Conservation (phyloP, 2,113 vertebrate species). For the Neogobius melanostomus region DNA sequence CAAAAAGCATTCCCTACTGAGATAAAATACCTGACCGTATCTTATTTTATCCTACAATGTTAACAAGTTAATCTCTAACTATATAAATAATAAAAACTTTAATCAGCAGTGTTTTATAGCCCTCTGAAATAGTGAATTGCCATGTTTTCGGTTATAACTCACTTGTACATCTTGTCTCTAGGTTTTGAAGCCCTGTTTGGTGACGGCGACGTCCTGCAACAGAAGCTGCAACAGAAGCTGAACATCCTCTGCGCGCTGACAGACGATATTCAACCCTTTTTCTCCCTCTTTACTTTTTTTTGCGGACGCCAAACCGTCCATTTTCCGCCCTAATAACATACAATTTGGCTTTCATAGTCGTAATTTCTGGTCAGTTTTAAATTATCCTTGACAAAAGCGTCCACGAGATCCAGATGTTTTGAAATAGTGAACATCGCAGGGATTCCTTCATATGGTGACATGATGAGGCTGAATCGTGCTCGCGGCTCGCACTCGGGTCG, state of each 20-base stretch:
- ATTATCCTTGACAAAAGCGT: conserved; percentile 41
- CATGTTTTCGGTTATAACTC: neutral
- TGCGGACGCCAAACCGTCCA: conserved; percentile 42
- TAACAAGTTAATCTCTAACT: too few species aligned
- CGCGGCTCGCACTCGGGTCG: conserved; percentile 44
- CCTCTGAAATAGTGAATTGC: neutral
- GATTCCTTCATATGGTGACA: conserved; percentile 67
- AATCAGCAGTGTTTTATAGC: neutral
- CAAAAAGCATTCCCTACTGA: too few species aligned
- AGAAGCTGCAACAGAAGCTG: conserved; percentile 49
- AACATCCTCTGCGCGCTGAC: conserved; percentile 18
- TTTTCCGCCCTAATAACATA: conserved; percentile 67
- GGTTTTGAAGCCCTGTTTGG: conserved; percentile 86
- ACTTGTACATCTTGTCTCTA: conserved; percentile 35
- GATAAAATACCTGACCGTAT: too few species aligned
- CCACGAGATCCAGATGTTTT: conserved; percentile 64
- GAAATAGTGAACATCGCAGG: conserved; percentile 58
- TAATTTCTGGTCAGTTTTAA: conserved; percentile 45
- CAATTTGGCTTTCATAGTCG: conserved; percentile 58
- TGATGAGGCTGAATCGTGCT: conserved; percentile 61
- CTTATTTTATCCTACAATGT: too few species aligned
- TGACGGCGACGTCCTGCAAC: conserved; percentile 82
- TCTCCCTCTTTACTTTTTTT: conserved; percentile 16
- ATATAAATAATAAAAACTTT: too few species aligned
- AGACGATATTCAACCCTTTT: conserved; percentile 25